Percentiles rank a stretch among this genome's conserved stretches.
These are phyloP conservation scores for Lasioglossum marginatum DNA, from an alignment of 2,888 invertebrate species.

Conservation along the genomic window DNA sequence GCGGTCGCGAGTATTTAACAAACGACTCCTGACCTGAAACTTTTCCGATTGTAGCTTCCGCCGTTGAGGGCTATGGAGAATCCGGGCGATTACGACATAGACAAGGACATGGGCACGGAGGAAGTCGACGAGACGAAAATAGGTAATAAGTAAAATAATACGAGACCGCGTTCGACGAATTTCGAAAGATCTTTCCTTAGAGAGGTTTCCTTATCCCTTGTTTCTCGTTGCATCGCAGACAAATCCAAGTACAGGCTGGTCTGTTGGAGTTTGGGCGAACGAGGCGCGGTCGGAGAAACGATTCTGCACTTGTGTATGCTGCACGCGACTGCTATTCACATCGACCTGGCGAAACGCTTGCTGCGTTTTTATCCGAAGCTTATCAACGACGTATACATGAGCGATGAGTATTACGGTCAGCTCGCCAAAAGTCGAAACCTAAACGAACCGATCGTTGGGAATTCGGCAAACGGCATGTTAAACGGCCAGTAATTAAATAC, in stretches of 20 bases:
- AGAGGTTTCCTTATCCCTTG: not conserved
- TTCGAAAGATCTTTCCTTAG: not conserved
- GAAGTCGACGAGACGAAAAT: slow-evolving; percentile 80
- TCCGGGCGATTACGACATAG: slow-evolving; percentile 93
- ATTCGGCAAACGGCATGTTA: not conserved
- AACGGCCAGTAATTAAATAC: not conserved
- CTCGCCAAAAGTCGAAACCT: not conserved
- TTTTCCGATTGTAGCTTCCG: slow-evolving; percentile 86
- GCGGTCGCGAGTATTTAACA: not conserved
- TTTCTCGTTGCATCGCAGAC: slow-evolving; percentile 67
- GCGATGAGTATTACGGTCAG: slow-evolving; percentile 98
- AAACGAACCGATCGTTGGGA: not conserved
- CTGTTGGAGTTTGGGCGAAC: slow-evolving; percentile 96
- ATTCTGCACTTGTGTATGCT: slow-evolving; percentile 96
- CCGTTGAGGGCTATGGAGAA: slow-evolving; percentile 92
- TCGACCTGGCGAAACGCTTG: slow-evolving; percentile 96
- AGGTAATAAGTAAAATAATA: too few relatives aligned
- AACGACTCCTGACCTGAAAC: not conserved
- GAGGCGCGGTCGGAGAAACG: slow-evolving; percentile 98
- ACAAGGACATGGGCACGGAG: slow-evolving; percentile 88
- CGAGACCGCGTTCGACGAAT: not conserved
- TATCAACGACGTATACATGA: slow-evolving; percentile 97
- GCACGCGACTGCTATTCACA: slow-evolving; percentile 95
- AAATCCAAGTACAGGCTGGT: slow-evolving; percentile 89
- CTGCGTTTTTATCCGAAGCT: slow-evolving; percentile 97